phyloP scores from a whole-genome alignment of 2,113 vertebrate species.

The Sinocyclocheilus anshuiensis region DNA sequence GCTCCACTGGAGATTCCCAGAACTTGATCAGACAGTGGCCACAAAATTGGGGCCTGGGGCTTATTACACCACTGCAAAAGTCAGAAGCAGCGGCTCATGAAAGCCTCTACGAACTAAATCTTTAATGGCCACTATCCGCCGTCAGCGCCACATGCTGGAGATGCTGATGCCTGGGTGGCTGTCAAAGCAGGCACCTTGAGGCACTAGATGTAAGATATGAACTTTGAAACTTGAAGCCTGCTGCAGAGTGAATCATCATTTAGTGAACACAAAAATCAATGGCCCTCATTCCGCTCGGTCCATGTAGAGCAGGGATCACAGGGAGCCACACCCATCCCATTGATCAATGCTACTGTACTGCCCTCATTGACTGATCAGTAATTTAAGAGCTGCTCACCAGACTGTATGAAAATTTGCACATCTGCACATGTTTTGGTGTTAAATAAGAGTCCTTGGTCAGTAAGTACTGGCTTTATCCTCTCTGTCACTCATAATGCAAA shows the following conservation, averaged over 20 bases:
- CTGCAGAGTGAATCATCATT: conserved; percentile 32
- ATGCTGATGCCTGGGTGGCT: not conserved
- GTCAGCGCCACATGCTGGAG: not conserved
- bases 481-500: not conserved
- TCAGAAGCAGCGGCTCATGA: not conserved
- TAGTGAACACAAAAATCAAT: conserved; percentile 18
- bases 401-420: conserved; percentile 30
- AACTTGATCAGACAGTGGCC: not conserved
- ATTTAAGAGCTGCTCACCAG: conserved; percentile 33
- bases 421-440: conserved; percentile 15
- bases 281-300: not conserved
- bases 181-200: conserved; percentile 2
- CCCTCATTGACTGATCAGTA: conserved; percentile 15
- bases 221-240: conserved; percentile 23
- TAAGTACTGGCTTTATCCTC: not conserved
- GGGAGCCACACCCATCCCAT: conserved; percentile 21
- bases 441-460: not conserved
- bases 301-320: conserved; percentile 36
- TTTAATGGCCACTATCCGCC: not conserved
- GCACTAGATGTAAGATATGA: not conserved
- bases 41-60: not conserved
- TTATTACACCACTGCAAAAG: not conserved
- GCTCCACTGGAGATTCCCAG: not conserved
- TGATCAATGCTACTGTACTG: conserved; percentile 36
- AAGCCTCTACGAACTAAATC: conserved; percentile 25